Base-by-base conservation (phyloP, 2,113 vertebrate species). In the Hypanus sabinus region DNA sequence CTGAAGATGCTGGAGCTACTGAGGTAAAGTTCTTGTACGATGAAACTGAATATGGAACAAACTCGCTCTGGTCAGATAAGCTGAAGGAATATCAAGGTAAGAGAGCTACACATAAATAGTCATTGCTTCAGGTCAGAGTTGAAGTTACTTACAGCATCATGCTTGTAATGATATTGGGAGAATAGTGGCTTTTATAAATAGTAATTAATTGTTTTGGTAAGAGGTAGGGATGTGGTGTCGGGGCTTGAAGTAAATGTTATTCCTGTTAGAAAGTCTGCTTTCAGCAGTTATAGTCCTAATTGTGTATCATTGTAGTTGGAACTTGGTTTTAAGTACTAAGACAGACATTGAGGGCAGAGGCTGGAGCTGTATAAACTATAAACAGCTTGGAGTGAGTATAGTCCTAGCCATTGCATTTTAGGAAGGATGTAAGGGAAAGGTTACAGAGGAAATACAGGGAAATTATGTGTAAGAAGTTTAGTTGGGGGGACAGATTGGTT, bases 51-150 rank as follows among this genome's bases (percentile, higher is more conserved):
- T 97, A 99, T 95, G 99, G 98, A 94, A 97, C 97, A 87, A 98
- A 99, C 95, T 98, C 98, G 0, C 96, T 99, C 36, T 99, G 98
- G 98, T 99, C 99, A 87, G 97, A 97, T 95, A 97, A 98, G 85
- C 98, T 99, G 98, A 98, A 97, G 46, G 98, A 98, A 46, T 98
- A 99, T 96, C 99, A 99, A 96, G 99, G 99, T 99, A 96, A 96
- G 95, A 94, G 16, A 4, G 68, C 14, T 24, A 68, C 91, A 20
- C 36, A 93, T 46, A 3, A 75, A 24, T 33, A 73, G 5, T 24
- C 22, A 55, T 93, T 24, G 38, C 38, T 73, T 12, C 70, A 93
- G n/a, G 20, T 65, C 62, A 36, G 14, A 68, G 65, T 33, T 14
- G 2, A 10, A 16, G 16, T 12, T 30, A 60, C 57, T 62, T 88